Evolutionary conservation across 35 echinoderm and acorn worm species (phyloP).

Genomic region (Apostichopus japonicus): DNA sequence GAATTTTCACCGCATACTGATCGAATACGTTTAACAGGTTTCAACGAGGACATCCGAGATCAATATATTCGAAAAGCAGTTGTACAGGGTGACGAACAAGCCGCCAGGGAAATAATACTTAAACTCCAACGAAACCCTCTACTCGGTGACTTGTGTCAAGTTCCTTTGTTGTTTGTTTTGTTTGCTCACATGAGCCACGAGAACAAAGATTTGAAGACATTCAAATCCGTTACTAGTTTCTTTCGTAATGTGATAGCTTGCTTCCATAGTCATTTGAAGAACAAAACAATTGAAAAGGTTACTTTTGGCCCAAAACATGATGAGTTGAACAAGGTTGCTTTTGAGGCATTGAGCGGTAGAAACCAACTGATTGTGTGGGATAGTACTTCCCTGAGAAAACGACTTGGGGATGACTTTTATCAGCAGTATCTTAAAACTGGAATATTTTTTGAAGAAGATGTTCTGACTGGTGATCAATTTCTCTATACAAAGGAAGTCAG

Average conservation of each 20-base stretch:
- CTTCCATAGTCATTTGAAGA: neutral
- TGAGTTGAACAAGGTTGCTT: neutral
- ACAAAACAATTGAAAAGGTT: neutral
- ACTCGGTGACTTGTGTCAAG: neutral
- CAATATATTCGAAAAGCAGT: slow-evolving; percentile 3
- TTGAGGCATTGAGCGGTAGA: neutral
- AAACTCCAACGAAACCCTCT: neutral
- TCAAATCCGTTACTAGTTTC: neutral
- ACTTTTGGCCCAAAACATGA: neutral
- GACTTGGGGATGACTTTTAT: neutral
- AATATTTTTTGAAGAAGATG: slow-evolving; percentile 16
- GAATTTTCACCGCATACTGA: neutral
- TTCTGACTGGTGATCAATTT: no score
- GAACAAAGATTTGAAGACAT: neutral
- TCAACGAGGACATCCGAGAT: neutral
- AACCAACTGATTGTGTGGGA: slow-evolving; percentile 12
- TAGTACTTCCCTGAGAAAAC: neutral
- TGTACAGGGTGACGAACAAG: neutral
- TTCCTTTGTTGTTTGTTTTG: slow-evolving; percentile 22
- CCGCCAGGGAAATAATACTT: neutral
- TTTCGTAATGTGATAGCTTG: neutral
- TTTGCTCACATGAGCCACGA: slow-evolving; percentile 17
- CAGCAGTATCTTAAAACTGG: neutral
- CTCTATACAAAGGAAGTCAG: slow-evolving; percentile 6
- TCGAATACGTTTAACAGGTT: neutral